Conservation (phyloP, 2,113 vertebrate genomes). For the Potamarius usumacintae region DNA sequence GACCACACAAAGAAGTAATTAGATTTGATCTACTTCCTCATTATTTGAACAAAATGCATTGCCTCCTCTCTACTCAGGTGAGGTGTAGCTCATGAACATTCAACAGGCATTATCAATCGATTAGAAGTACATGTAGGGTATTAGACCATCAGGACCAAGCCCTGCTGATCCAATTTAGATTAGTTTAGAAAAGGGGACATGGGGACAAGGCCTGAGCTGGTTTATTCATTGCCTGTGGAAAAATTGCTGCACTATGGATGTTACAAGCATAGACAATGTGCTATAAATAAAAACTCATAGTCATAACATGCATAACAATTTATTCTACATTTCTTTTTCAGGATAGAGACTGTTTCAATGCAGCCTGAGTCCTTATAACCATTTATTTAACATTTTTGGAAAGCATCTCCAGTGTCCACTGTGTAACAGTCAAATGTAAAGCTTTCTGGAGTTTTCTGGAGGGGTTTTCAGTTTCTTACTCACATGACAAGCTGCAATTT, state of each 20-base stretch:
- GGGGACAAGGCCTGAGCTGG: slow-evolving; percentile 45
- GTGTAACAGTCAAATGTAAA: neutral
- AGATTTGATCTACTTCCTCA: neutral
- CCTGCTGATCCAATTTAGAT: slow-evolving; percentile 57
- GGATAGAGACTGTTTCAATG: neutral
- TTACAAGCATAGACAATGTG: slow-evolving; percentile 9
- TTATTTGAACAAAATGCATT: slow-evolving; percentile 16
- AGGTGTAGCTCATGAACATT: slow-evolving; percentile 33
- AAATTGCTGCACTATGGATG: neutral
- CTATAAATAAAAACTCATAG: slow-evolving; percentile 18
- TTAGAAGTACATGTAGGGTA: slow-evolving; percentile 37
- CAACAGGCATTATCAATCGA: slow-evolving; percentile 49
- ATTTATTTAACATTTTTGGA: neutral
- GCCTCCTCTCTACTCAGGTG: slow-evolving; percentile 4
- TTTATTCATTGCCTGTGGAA: slow-evolving; percentile 47
- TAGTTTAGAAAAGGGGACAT: slow-evolving; percentile 36
- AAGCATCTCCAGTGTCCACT: neutral
- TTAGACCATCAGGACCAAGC: slow-evolving; percentile 34
- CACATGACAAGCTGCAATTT: neutral
- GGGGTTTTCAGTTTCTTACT: neutral
- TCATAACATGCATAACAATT: neutral
- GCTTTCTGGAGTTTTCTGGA: neutral
- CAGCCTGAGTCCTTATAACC: neutral
- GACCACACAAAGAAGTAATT: neutral
- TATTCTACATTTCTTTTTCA: slow-evolving; percentile 1